phyloP scores from a whole-genome alignment of 30 jellyfish, hydroid and myxozoan species.

The Aurelia aurita region DNA sequence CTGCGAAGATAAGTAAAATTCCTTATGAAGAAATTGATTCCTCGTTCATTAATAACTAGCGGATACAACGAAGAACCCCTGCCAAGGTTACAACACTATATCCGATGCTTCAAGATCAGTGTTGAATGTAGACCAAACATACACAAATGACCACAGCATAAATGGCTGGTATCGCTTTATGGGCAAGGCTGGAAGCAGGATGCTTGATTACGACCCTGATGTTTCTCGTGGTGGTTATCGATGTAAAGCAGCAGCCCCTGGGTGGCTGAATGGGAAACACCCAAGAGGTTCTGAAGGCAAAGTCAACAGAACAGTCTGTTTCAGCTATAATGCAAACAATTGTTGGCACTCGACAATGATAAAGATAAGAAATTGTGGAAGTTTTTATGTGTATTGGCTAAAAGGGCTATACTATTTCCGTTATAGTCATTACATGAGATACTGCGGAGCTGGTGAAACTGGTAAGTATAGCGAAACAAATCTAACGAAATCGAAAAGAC shows the following conservation, averaged over 20 bases:
- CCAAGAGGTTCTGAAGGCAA: conserved; percentile 7
- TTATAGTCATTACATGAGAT: too few species aligned
- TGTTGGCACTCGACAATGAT: conserved; percentile 2
- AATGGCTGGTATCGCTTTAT: conserved; percentile 12
- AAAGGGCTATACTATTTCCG: too few species aligned
- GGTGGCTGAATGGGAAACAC: conserved; percentile 20
- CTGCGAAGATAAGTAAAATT: too few species aligned
- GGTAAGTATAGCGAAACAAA: too few species aligned
- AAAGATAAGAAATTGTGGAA: conserved; percentile 17
- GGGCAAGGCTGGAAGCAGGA: conserved; percentile 3
- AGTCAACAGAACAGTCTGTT: conserved; percentile 7
- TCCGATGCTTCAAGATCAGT: conserved; percentile 17
- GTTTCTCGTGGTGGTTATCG: background rate
- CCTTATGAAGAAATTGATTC: too few species aligned
- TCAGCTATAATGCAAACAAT: background rate
- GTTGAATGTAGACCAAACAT: background rate
- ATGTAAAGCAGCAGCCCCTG: background rate
- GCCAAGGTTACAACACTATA: background rate
- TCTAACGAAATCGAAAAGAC: too few species aligned
- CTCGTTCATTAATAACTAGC: too few species aligned
- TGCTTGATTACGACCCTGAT: background rate
- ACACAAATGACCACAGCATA: conserved; percentile 1
- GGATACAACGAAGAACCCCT: too few species aligned
- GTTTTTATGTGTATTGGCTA: conserved; percentile 19
- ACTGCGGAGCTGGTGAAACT: too few species aligned